Conservation (phyloP, 2,113 vertebrate species). For the Perccottus glenii region DNA sequence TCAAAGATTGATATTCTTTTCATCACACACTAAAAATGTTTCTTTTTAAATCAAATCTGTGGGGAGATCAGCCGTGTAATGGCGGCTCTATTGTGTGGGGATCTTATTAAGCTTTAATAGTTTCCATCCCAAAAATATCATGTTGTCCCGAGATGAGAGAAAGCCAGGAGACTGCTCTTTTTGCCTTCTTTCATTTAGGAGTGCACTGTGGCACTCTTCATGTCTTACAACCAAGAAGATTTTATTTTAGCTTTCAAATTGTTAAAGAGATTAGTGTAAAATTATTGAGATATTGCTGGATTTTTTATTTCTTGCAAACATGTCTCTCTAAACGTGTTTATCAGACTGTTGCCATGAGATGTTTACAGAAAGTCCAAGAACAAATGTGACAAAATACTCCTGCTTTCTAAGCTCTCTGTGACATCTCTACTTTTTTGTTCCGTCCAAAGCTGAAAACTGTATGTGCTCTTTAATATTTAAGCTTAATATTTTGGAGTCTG, state of each 20-base stretch:
- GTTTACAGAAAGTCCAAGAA: neutral
- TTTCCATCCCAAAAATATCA: slow-evolving; percentile 45
- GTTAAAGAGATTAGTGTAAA: neutral
- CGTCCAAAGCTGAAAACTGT: no score
- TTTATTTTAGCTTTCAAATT: neutral
- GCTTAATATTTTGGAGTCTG: no score
- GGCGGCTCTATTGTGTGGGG: slow-evolving; percentile 39
- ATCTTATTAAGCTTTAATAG: slow-evolving; percentile 58
- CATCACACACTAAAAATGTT: slow-evolving; percentile 48
- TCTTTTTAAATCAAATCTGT: slow-evolving; percentile 63
- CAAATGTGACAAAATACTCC: no score
- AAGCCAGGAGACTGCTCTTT: neutral
- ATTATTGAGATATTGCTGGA: no score
- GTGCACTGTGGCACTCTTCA: neutral
- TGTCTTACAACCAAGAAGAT: neutral
- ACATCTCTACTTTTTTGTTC: neutral
- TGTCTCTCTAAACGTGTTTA: slow-evolving; percentile 19
- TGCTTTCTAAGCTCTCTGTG: neutral
- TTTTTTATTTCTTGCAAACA: neutral
- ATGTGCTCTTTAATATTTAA: no score
- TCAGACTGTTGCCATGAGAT: neutral
- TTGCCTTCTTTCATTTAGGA: slow-evolving; percentile 12
- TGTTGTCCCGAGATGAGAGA: slow-evolving; percentile 20
- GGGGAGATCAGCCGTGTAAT: slow-evolving; percentile 50
- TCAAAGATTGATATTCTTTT: slow-evolving; percentile 70